Evolutionary conservation across 2,113 vertebrate species (phyloP).

Genomic region (Elephas maximus): DNA sequence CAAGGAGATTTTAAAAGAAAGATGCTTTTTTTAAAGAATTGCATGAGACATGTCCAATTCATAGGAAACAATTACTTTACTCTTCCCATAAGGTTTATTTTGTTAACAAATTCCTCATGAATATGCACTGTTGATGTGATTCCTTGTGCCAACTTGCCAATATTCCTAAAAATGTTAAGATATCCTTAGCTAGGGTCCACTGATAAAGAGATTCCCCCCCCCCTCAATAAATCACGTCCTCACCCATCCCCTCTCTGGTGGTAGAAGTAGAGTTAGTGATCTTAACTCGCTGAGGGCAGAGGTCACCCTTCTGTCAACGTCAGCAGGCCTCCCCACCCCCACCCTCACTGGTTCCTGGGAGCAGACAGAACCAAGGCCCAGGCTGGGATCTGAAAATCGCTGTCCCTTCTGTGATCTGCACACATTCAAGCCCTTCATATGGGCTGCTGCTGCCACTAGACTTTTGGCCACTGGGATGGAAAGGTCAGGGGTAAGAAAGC

Average conservation of each 20-base stretch:
- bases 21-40: slow-evolving; percentile 41
- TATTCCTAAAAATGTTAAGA: slow-evolving; percentile 25
- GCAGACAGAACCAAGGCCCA: background rate
- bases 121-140: background rate
- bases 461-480: background rate
- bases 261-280: background rate
- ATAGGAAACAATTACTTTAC: background rate
- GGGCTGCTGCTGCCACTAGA: background rate
- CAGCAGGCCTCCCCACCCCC: background rate
- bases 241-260: background rate
- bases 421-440: background rate
- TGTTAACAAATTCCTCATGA: background rate
- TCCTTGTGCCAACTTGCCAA: slow-evolving; percentile 9
- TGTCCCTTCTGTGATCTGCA: background rate
- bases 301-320: slow-evolving; percentile 2
- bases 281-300: background rate
- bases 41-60: background rate
- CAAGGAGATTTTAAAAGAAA: slow-evolving; percentile 68
- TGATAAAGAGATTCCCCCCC: background rate
- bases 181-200: background rate
- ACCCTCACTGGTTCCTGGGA: background rate
- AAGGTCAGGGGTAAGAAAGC: background rate
- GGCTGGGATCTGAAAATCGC: background rate
- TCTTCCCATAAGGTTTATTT: background rate
- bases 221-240: background rate